A percentile compares a stretch with the other conserved stretches of the same genome.
Conservation (phyloP, 2,888 invertebrate genomes). For the Trichacis sp. region DNA sequence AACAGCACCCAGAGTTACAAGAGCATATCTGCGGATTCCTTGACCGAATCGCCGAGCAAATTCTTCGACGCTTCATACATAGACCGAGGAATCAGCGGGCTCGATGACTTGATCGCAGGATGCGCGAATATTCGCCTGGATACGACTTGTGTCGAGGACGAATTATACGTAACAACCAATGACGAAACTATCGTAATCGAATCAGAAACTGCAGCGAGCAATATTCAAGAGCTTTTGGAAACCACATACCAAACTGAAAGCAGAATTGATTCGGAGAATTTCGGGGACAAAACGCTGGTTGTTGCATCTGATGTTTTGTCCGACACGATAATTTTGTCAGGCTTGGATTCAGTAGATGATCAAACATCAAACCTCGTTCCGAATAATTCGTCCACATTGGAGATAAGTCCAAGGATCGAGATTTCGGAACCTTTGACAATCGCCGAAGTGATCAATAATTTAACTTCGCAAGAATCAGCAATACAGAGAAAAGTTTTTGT, state of each 20-base stretch:
- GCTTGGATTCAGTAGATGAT: not conserved
- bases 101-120: constrained; percentile 58
- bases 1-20: constrained; percentile 53
- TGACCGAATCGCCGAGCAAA: constrained; percentile 44
- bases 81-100: constrained; percentile 51
- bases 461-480: not conserved
- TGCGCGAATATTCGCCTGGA: constrained; percentile 53
- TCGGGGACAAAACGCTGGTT: too few species aligned
- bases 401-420: too few species aligned
- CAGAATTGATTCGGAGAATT: too few species aligned
- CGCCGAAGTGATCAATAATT: not conserved
- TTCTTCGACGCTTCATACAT: constrained; percentile 48
- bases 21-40: constrained; percentile 49
- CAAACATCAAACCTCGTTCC: too few species aligned
- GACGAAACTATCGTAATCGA: constrained; percentile 32
- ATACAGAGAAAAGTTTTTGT: not conserved
- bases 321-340: not conserved
- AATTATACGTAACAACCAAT: constrained; percentile 56
- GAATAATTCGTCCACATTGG: too few species aligned
- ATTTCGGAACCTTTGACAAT: not conserved
- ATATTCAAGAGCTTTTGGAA: too few species aligned
- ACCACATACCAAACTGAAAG: too few species aligned
- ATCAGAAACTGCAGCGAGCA: not conserved
- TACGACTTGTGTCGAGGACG: constrained; percentile 36
- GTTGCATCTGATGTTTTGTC: not conserved